Evolutionary conservation across 2,113 vertebrate genomes (phyloP).

Genomic region (Crotalus horridus): DNA sequence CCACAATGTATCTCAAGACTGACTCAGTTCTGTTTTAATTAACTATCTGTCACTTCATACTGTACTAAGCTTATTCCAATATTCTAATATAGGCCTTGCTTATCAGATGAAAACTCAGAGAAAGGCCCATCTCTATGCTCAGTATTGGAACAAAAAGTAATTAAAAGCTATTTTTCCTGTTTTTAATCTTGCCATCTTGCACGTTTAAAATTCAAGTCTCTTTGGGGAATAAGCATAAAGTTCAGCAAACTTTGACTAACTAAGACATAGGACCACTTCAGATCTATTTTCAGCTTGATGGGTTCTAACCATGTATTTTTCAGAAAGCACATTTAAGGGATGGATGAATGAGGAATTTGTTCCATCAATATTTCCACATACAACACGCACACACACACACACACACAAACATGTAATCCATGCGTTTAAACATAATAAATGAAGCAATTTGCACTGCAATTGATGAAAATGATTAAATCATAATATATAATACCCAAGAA

Average conservation of each 20-base stretch:
- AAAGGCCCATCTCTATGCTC: neutral
- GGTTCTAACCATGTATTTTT: neutral
- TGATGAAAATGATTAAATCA: neutral
- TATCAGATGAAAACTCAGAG: conserved; percentile 3
- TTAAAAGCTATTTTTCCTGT: conserved; percentile 23
- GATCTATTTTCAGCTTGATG: neutral
- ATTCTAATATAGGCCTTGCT: neutral
- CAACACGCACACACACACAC: too few relatives aligned
- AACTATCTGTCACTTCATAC: neutral
- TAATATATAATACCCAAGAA: neutral
- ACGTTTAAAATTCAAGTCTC: neutral
- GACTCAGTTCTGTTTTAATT: neutral
- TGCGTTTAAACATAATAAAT: neutral
- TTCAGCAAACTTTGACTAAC: neutral
- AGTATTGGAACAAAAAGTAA: neutral
- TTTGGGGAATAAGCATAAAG: conserved; percentile 25
- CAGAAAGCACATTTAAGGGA: neutral
- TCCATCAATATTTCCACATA: neutral
- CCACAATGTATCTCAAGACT: neutral
- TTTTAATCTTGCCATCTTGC: neutral
- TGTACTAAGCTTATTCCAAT: neutral
- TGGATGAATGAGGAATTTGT: neutral
- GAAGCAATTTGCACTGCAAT: neutral
- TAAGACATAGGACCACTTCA: neutral
- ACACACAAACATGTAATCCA: neutral